These are phyloP conservation scores for Andrena marginata DNA, from an alignment of 2,888 invertebrate genomes.

Conservation along the genomic window DNA sequence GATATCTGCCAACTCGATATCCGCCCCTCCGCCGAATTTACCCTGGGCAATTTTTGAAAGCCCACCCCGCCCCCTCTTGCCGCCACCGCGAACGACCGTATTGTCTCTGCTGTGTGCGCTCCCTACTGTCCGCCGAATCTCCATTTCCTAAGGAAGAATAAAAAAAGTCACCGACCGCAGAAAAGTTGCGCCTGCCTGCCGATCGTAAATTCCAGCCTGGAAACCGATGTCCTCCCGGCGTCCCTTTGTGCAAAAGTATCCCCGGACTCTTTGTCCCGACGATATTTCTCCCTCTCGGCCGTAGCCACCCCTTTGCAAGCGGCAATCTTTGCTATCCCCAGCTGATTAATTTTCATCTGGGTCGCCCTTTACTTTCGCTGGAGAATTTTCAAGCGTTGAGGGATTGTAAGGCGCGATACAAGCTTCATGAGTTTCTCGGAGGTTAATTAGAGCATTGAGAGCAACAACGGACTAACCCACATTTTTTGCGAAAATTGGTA, in stretches of 20 bases:
- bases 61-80: background rate
- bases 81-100: slow-evolving; percentile 1
- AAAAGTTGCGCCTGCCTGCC: slow-evolving; percentile 33
- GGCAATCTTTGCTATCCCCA: background rate
- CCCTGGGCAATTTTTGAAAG: slow-evolving; percentile 37
- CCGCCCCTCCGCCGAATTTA: slow-evolving; percentile 42
- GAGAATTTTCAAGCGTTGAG: background rate
- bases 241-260: slow-evolving; percentile 25
- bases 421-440: no score
- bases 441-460: no score
- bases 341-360: background rate
- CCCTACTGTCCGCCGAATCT: slow-evolving; percentile 18
- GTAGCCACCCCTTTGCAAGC: background rate
- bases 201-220: slow-evolving; percentile 45
- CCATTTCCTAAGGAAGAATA: slow-evolving; percentile 28
- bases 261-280: background rate
- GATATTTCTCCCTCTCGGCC: slow-evolving; percentile 2
- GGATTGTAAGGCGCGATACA: no score
- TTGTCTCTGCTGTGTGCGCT: slow-evolving; percentile 31
- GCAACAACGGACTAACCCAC: no score
- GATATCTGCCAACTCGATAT: slow-evolving; percentile 63
- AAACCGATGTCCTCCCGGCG: slow-evolving; percentile 29
- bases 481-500: no score
- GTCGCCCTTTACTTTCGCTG: background rate
- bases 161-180: slow-evolving; percentile 32